A percentile compares a stretch with the other conserved stretches of the same genome.
Evolutionary conservation across 2,888 invertebrate genomes (phyloP).

Genomic region (Hirtodrosophila duncani): DNA sequence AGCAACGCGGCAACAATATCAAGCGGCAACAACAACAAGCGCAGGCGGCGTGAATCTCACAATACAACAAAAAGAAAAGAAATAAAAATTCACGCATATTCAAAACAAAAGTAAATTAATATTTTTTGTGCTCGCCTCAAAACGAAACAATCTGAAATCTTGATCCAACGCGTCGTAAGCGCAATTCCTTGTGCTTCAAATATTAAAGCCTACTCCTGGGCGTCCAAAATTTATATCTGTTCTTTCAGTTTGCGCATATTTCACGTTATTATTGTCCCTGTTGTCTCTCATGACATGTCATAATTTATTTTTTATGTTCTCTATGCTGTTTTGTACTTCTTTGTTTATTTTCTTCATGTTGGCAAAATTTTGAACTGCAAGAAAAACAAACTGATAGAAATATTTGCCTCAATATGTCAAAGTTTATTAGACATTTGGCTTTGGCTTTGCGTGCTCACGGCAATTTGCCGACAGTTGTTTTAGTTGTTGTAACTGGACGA

Average conservation of each 20-base stretch:
- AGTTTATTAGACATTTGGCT: slow-evolving; percentile 70
- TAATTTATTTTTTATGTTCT: slow-evolving; percentile 22
- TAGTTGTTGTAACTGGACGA: slow-evolving; percentile 42
- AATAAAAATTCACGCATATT: slow-evolving; percentile 8
- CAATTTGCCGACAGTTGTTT: slow-evolving; percentile 64
- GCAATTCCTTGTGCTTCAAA: slow-evolving; percentile 2
- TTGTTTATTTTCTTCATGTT: slow-evolving; percentile 14
- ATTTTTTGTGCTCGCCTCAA: neutral
- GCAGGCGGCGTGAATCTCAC: slow-evolving; percentile 28
- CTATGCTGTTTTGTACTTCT: neutral
- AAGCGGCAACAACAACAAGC: slow-evolving; percentile 5
- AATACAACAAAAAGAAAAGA: slow-evolving; percentile 19
- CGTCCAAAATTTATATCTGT: slow-evolving; percentile 48
- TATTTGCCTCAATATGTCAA: slow-evolving; percentile 70
- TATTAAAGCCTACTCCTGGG: slow-evolving; percentile 30
- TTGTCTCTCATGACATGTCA: slow-evolving; percentile 6
- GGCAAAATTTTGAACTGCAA: slow-evolving; percentile 35
- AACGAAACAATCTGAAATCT: too few species aligned
- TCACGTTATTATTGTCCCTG: slow-evolving; percentile 45
- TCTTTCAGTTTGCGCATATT: slow-evolving; percentile 37
- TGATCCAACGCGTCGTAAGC: too few species aligned
- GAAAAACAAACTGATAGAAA: slow-evolving; percentile 45
- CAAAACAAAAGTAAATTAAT: slow-evolving; percentile 28
- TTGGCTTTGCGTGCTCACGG: slow-evolving; percentile 69
- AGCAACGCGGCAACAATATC: slow-evolving; percentile 3